Evolutionary conservation across 1,140 invertebrate species (phyloP), one percentile per base, ranked within the genome.

Genomic region (Callitettix versicolor): DNA sequence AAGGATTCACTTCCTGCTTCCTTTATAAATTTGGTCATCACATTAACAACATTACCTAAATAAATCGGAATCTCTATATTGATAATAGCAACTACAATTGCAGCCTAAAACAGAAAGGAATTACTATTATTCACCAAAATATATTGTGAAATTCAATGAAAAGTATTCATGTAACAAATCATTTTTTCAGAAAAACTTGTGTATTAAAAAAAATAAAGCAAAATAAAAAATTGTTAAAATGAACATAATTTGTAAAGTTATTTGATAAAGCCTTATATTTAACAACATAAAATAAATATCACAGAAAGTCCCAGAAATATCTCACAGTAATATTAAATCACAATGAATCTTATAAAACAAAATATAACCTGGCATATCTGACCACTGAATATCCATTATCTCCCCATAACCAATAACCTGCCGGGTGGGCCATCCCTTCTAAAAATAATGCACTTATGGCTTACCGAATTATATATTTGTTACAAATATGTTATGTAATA

Each of bases 61-160:
- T 83, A 63, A 57, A 83, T 72, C 1, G 90, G 88, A 60, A 92
- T 85, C 67, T 86, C 75, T 57, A 91, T 88, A 65, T 93, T 93
- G 53, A 90, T 72, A 43, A 85, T 60, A 1, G 90, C 88, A 48
- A 89, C 86, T 58, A 80, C 69, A 24, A 91, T 67, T 12, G 90
- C 86, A 62, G 85, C 84, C 89, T 92, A 65, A 49, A 73, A 73
- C 53, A 60, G 36, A 42, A 57, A 47, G 48, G 26, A 60, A 56
- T 4, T 17, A 56, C 5, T 20, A 12, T 30, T 42, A 33, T 11
- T 12, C 6, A n/a, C 53, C 2, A 61, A 26, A 44, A 21, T 34
- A 53, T 11, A 42, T 36, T 36, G 40, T 6, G 9, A 33, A 38
- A 33, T n/a, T 14, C 5, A 15, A 17, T 15, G n/a, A n/a, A 36